Evolutionary conservation across 2,888 invertebrate species (phyloP).

Genomic region (Electrophaes corylata): DNA sequence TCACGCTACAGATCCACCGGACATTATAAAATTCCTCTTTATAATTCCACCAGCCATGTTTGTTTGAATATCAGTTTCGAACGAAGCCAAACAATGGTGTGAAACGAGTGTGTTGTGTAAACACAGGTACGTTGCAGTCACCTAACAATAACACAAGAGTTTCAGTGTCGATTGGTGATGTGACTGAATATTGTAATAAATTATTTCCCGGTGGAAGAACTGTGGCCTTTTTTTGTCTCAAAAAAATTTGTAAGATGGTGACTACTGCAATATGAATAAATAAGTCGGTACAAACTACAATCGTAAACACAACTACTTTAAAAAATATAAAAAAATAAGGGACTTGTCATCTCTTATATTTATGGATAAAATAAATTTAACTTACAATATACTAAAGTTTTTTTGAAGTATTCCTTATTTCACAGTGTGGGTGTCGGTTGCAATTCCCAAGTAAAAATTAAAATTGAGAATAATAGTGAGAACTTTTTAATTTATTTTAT

Average conservation of each 20-base stretch:
- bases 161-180: conserved; percentile 13
- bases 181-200: conserved; percentile 13
- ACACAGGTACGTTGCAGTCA: conserved; percentile 50
- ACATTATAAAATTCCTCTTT: conserved; percentile 65
- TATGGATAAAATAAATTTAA: no score
- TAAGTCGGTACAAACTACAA: no score
- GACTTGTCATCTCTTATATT: no score
- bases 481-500: background rate
- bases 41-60: conserved; percentile 42
- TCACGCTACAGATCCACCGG: conserved; percentile 61
- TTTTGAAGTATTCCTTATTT: background rate
- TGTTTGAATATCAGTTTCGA: conserved; percentile 61
- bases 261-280: background rate
- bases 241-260: background rate
- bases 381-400: background rate
- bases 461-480: conserved; percentile 1
- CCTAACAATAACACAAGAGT: conserved; percentile 55
- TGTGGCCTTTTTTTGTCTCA: background rate
- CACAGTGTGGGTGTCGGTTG: background rate
- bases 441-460: background rate
- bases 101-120: conserved; percentile 69
- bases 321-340: no score
- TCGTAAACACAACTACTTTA: no score
- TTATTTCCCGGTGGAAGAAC: background rate
- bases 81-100: conserved; percentile 64